Evolutionary conservation across 2,113 vertebrate species (phyloP), one percentile per base, ranked within the genome.

Genomic region (Lota lota): DNA sequence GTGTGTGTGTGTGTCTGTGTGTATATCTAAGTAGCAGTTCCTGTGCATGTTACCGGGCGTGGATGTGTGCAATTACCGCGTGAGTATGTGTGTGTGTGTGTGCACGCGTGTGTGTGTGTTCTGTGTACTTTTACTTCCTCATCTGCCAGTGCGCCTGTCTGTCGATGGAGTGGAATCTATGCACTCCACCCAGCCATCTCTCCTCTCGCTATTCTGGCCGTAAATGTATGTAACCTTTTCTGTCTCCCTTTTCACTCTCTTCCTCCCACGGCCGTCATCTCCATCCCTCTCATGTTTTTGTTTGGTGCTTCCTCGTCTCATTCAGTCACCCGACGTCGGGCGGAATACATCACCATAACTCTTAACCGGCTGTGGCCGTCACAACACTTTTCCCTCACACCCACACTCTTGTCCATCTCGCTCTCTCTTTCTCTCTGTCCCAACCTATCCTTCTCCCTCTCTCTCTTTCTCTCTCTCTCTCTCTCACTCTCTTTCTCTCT

Each of bases 301-400:
- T 24, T 24, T 24, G 24, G 24, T 24, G 24, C 24, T 2, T 2
- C 68, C 63, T 62, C 28, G 20, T 21, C 57, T 59, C 57, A 20
- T 19, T 59, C n/a, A 20, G n/a, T 20, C 18, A 18, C 50, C 68
- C 60, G 50, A 77, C 61, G 76, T 63, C 5, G 5, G 4, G 16
- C 63, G n/a, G 71, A 78, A 73, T 66, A 73, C 15, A 65, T 69
- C 59, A 66, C 56, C 36, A 63, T 76, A 58, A 57, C 76, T 64
- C 70, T 77, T 65, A 36, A 60, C 58, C 60, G 66, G 33, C 63
- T 73, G 69, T 63, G 74, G 64, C 79, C 83, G 77, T 85, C 80
- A 76, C 20, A 60, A 10, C 53, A 66, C 21, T 58, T 36, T 79
- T 70, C 67, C 68, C 80, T 75, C 67, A 77, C 80, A 76, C 4